These are phyloP conservation scores for Abscondita cerata DNA, from an alignment of 2,888 invertebrate species.

Conservation along the genomic window DNA sequence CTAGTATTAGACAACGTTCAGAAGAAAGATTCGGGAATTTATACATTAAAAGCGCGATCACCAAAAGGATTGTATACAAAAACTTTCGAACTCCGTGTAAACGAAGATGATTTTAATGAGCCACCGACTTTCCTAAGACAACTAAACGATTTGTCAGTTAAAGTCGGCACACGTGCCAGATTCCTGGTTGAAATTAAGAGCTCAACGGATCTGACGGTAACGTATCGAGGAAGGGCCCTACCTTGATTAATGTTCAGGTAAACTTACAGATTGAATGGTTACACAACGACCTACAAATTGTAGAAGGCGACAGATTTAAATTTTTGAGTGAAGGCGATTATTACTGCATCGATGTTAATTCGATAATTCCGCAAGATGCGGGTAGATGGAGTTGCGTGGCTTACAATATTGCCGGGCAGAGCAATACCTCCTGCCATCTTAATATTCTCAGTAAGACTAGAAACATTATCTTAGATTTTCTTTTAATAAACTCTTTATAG, in stretches of 20 bases:
- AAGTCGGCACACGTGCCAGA: slow-evolving; percentile 87
- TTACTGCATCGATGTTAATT: slow-evolving; percentile 83
- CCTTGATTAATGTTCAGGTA: not conserved
- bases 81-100: slow-evolving; percentile 65
- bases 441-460: slow-evolving; percentile 72
- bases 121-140: slow-evolving; percentile 85
- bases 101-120: slow-evolving; percentile 64
- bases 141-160: slow-evolving; percentile 85
- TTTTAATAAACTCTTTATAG: slow-evolving; percentile 55
- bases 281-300: slow-evolving; percentile 79
- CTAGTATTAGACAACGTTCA: slow-evolving; percentile 78
- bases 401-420: slow-evolving; percentile 76
- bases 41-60: slow-evolving; percentile 72
- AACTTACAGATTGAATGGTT: slow-evolving; percentile 81
- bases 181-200: slow-evolving; percentile 83
- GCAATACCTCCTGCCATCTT: slow-evolving; percentile 77
- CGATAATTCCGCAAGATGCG: slow-evolving; percentile 81
- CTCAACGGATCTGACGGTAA: slow-evolving; percentile 79
- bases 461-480: not conserved
- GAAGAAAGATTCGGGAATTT: slow-evolving; percentile 76
- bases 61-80: slow-evolving; percentile 63
- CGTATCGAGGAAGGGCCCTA: slow-evolving; percentile 25
- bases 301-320: slow-evolving; percentile 77
- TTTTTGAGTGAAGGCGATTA: slow-evolving; percentile 85
- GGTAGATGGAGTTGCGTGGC: slow-evolving; percentile 88